A percentile compares a stretch with the other conserved stretches of the same genome.
Conservation (phyloP, 1,140 invertebrate species). For the Trissolcus basalis region DNA sequence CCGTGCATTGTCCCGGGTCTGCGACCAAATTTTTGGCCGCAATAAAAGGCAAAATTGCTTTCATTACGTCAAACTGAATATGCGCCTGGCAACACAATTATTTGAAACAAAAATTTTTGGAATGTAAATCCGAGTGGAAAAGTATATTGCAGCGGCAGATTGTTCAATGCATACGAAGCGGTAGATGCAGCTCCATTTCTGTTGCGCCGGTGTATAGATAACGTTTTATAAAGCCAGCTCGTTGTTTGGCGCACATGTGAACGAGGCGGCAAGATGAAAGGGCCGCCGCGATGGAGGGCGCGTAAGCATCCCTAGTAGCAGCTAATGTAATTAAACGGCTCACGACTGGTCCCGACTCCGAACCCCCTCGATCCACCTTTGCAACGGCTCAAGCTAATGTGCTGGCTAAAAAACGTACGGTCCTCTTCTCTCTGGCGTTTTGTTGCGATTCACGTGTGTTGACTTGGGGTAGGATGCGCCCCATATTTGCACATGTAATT, state of each 20-base stretch:
- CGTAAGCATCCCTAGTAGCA: slow-evolving; percentile 41
- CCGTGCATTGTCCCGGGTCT: too few species aligned
- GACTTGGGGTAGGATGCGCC: slow-evolving; percentile 23
- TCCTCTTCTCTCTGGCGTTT: slow-evolving; percentile 26
- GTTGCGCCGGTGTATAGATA: slow-evolving; percentile 13
- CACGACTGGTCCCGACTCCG: slow-evolving; percentile 27
- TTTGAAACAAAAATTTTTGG: too few species aligned
- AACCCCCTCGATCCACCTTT: slow-evolving; percentile 31
- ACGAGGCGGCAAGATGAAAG: slow-evolving; percentile 42
- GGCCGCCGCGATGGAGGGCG: slow-evolving; percentile 5
- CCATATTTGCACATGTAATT: slow-evolving; percentile 53
- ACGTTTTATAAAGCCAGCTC: slow-evolving; percentile 28
- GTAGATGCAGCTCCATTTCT: too few species aligned
- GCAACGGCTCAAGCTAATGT: slow-evolving; percentile 39
- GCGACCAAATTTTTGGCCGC: too few species aligned
- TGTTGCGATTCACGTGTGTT: slow-evolving; percentile 39
- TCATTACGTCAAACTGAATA: too few species aligned
- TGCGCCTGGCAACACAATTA: too few species aligned
- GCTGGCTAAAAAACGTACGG: slow-evolving; percentile 27
- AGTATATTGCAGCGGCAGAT: slow-evolving; percentile 13
- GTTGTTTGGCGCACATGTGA: slow-evolving; percentile 35
- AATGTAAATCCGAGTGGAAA: slow-evolving; percentile 11
- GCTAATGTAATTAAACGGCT: slow-evolving; percentile 51
- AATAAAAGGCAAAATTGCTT: too few species aligned
- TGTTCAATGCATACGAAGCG: slow-evolving; percentile 15